Conservation (phyloP, 1,140 invertebrate species). For the Neelides sp. region DNA sequence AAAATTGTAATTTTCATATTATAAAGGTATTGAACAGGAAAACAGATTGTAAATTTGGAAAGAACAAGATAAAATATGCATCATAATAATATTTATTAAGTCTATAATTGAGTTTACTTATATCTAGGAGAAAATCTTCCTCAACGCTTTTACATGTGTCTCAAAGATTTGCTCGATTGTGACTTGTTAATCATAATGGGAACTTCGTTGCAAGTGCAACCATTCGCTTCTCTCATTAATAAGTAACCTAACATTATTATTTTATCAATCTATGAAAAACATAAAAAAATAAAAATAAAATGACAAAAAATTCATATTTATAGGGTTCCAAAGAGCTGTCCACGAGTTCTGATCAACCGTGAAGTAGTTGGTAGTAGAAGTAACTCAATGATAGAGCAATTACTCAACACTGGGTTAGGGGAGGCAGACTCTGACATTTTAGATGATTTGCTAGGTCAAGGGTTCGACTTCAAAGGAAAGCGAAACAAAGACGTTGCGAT, state of each 20-base stretch:
- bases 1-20: too few relatives aligned
- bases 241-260: conserved; percentile 41
- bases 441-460: conserved; percentile 12
- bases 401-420: conserved; percentile 44
- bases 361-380: conserved; percentile 54
- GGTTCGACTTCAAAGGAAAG: conserved; percentile 38
- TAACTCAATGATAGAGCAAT: conserved; percentile 36
- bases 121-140: conserved; percentile 60
- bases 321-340: conserved; percentile 56
- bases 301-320: conserved; percentile 23
- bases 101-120: neutral
- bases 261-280: neutral
- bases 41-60: too few relatives aligned
- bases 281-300: neutral
- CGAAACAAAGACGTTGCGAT: conserved; percentile 69
- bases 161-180: conserved; percentile 68
- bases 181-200: conserved; percentile 91
- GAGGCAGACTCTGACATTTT: neutral
- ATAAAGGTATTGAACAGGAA: too few relatives aligned
- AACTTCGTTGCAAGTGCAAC: conserved; percentile 84
- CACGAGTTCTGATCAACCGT: conserved; percentile 71
- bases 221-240: conserved; percentile 80
- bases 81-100: too few relatives aligned
- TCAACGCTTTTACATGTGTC: conserved; percentile 51
- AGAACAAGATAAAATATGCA: too few relatives aligned